Conservation (phyloP, 2,888 invertebrate genomes). For the Nesidiocoris tenuis region DNA sequence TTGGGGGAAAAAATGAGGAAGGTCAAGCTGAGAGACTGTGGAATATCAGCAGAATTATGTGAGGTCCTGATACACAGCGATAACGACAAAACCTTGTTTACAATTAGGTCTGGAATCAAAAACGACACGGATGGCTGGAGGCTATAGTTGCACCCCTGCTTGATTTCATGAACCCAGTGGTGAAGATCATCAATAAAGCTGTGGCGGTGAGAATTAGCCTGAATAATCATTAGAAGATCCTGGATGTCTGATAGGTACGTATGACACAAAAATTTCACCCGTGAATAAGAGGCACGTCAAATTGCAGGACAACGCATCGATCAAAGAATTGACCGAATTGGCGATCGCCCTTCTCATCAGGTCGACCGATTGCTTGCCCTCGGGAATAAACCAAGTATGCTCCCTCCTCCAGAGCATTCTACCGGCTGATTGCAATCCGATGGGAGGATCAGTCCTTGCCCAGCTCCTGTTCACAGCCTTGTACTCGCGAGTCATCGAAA, state of each 20-base stretch:
- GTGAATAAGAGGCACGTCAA: too few relatives aligned
- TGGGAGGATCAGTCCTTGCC: constrained; percentile 69
- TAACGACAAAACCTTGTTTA: too few relatives aligned
- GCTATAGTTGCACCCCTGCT: constrained; percentile 67
- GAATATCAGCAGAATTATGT: too few relatives aligned
- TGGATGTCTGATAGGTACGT: too few relatives aligned
- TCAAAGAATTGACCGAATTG: constrained; percentile 60
- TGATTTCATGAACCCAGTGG: constrained; percentile 64
- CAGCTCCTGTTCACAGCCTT: constrained; percentile 64
- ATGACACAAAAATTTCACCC: too few relatives aligned
- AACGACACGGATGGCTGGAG: constrained; percentile 74
- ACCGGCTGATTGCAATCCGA: constrained; percentile 68
- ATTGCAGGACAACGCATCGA: constrained; percentile 46
- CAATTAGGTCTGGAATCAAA: constrained; percentile 82
- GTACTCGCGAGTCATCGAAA: constrained; percentile 55
- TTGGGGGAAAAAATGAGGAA: too few relatives aligned
- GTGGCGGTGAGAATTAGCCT: constrained; percentile 56
- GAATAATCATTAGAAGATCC: too few relatives aligned
- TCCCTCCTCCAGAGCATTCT: constrained; percentile 66
- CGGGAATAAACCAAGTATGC: constrained; percentile 59
- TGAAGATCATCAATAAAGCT: constrained; percentile 68
- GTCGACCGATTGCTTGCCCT: constrained; percentile 67
- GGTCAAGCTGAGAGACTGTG: background rate
- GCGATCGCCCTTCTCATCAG: constrained; percentile 70
- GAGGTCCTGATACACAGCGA: too few relatives aligned